Evolutionary conservation across 2,797 vertebrate species (phyloP).

Genomic region (Hypotaenidia philippensis): DNA sequence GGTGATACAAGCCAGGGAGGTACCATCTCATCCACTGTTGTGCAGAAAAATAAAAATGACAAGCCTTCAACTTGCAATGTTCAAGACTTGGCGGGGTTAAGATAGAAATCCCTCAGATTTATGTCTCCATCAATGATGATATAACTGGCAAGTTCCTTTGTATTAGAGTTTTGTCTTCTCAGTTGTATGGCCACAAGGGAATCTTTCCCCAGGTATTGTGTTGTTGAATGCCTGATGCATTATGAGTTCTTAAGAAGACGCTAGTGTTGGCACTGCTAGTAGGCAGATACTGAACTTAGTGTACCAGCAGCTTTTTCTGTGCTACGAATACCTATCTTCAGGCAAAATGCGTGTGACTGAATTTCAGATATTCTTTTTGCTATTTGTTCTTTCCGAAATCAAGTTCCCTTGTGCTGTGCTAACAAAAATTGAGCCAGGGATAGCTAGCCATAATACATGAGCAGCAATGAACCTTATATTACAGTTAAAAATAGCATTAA

Average conservation of each 20-base stretch:
- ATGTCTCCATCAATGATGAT: constrained; percentile 8
- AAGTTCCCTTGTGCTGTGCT: constrained; percentile 45
- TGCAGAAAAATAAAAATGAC: constrained; percentile 50
- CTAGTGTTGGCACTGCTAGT: neutral
- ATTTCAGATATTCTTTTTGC: constrained; percentile 63
- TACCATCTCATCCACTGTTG: constrained; percentile 1
- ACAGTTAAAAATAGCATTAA: constrained; percentile 74
- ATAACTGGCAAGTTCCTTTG: neutral
- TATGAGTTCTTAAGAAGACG: neutral
- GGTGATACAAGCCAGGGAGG: constrained; percentile 5
- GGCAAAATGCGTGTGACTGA: constrained; percentile 14
- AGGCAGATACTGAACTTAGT: neutral
- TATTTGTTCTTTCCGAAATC: constrained; percentile 72
- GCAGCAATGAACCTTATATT: constrained; percentile 66
- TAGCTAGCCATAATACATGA: constrained; percentile 67
- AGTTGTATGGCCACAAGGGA: neutral
- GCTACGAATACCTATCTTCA: constrained; percentile 39
- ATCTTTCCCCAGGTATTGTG: constrained; percentile 1
- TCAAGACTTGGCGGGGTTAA: neutral
- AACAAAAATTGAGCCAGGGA: constrained; percentile 69
- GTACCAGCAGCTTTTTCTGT: constrained; percentile 9
- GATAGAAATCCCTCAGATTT: constrained; percentile 29
- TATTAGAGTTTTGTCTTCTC: constrained; percentile 38
- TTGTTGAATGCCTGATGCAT: neutral
- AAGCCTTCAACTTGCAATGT: constrained; percentile 10